Conservation (phyloP, 2,888 invertebrate species). For the Trichogramma dendrolimi region DNA sequence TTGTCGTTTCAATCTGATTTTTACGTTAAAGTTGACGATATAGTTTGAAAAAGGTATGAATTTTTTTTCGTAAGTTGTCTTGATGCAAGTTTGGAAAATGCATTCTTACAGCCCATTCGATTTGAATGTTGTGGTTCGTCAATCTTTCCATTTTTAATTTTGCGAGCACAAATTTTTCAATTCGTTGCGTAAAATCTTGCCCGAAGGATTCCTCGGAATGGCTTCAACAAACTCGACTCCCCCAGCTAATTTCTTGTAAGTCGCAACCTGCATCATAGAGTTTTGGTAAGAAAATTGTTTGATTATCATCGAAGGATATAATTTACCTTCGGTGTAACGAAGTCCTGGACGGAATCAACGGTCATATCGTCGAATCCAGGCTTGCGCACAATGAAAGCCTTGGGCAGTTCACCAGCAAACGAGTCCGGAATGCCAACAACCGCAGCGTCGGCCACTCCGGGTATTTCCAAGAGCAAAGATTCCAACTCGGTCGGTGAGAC, state of each 20-base stretch:
- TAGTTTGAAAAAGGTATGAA: too few relatives aligned
- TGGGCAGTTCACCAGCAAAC: constrained; percentile 69
- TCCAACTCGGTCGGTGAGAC: constrained; percentile 85
- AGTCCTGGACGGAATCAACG: constrained; percentile 58
- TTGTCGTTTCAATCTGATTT: too few relatives aligned
- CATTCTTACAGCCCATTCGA: too few relatives aligned
- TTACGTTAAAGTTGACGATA: too few relatives aligned
- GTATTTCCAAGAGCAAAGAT: constrained; percentile 67
- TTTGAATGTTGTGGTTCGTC: too few relatives aligned
- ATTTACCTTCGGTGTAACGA: constrained; percentile 57
- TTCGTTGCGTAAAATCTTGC: constrained; percentile 72
- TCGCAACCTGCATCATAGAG: constrained; percentile 53
- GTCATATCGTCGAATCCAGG: constrained; percentile 55
- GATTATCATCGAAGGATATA: background rate
- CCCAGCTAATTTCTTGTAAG: constrained; percentile 69
- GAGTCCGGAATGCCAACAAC: constrained; percentile 73
- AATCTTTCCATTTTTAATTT: background rate
- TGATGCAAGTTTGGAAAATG: too few relatives aligned
- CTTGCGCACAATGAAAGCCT: constrained; percentile 68
- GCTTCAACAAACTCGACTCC: constrained; percentile 66
- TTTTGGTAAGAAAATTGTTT: background rate
- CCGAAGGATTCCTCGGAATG: constrained; percentile 72
- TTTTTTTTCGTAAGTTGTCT: too few relatives aligned
- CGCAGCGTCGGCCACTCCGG: constrained; percentile 71
- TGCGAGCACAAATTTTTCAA: constrained; percentile 13